Evolutionary conservation across 2,797 vertebrate genomes (phyloP).

Genomic region (Pipistrellus pipistrellus): DNA sequence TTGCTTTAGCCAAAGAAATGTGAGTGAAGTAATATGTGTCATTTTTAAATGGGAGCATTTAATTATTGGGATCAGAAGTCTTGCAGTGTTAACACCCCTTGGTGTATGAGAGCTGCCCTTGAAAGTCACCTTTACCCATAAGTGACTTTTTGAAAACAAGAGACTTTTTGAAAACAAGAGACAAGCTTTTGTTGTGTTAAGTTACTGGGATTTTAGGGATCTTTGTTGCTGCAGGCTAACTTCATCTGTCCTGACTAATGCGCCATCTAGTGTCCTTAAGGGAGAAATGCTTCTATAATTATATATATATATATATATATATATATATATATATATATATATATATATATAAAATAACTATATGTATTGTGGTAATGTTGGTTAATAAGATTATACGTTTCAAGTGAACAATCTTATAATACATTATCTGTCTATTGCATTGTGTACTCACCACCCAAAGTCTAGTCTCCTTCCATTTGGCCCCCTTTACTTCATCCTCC

Average conservation of each 20-base stretch:
- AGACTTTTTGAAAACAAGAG: not conserved
- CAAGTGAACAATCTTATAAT: not conserved
- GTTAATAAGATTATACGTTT: not conserved
- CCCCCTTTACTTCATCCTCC: not conserved
- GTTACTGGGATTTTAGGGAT: not conserved
- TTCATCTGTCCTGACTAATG: not conserved
- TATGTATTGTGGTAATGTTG: not conserved
- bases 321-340: no score
- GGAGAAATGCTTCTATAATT: not conserved
- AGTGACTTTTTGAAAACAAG: not conserved
- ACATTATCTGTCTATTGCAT: not conserved
- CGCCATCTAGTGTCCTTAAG: not conserved
- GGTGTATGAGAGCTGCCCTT: not conserved
- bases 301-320: no score
- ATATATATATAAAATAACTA: no score
- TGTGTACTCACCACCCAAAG: not conserved
- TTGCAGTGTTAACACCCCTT: not conserved
- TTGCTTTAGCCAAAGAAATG: conserved; percentile 6
- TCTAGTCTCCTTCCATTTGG: not conserved
- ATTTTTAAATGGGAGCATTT: not conserved
- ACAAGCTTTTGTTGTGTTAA: not conserved
- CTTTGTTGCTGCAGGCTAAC: not conserved
- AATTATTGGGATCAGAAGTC: not conserved
- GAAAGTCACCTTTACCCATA: not conserved
- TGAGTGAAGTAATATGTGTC: not conserved